Evolutionary conservation across 2,113 vertebrate genomes (phyloP).

Genomic region (Ictidomys tridecemlineatus): DNA sequence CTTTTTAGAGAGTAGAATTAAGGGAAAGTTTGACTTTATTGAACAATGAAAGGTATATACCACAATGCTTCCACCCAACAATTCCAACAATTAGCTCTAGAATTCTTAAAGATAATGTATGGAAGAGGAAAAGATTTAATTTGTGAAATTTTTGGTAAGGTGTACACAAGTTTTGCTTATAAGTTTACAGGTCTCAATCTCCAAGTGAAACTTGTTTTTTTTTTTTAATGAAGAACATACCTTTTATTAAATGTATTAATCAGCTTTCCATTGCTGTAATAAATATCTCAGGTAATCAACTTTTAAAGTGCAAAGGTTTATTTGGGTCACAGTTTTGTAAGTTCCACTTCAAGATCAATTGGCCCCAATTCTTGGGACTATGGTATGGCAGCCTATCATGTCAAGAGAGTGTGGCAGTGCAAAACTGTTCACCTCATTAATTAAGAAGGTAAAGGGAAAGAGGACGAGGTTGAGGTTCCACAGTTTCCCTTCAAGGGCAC

Average conservation of each 20-base stretch:
- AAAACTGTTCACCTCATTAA: background rate
- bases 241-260: background rate
- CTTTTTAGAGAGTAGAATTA: background rate
- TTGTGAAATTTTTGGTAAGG: background rate
- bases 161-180: background rate
- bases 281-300: background rate
- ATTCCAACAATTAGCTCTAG: background rate
- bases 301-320: background rate
- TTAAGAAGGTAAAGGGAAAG: background rate
- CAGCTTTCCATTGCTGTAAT: background rate
- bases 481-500: background rate
- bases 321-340: background rate
- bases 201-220: background rate
- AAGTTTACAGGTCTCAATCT: conserved; percentile 19
- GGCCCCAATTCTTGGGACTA: background rate
- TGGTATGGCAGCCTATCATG: background rate
- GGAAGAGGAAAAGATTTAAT: background rate
- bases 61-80: background rate
- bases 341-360: background rate
- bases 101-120: conserved; percentile 2
- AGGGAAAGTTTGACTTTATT: background rate
- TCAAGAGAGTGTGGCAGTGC: background rate
- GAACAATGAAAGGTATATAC: background rate
- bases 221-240: conserved; percentile 25
- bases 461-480: background rate